Evolutionary conservation across 2,888 invertebrate species (phyloP).

Genomic region (Agriopis aurantiaria): DNA sequence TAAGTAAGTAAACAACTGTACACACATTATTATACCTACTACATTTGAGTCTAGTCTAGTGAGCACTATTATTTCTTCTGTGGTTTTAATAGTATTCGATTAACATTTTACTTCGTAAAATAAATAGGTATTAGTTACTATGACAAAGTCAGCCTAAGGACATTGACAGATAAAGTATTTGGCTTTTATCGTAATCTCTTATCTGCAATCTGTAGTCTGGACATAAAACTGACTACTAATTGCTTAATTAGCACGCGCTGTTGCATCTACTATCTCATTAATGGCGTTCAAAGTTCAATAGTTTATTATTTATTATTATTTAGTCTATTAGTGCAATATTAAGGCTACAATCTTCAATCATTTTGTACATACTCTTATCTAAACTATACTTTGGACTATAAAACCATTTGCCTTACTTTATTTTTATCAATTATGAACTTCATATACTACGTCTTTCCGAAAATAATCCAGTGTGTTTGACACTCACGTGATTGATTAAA

Average conservation of each 20-base stretch:
- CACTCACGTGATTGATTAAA: constrained; percentile 5
- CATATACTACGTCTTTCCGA: not conserved
- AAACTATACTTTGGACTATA: not conserved
- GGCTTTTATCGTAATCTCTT: not conserved
- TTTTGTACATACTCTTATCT: not conserved
- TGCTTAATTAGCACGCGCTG: constrained; percentile 4
- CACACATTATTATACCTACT: too few relatives aligned
- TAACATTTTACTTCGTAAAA: too few relatives aligned
- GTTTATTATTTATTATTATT: constrained; percentile 8
- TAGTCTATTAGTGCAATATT: not conserved
- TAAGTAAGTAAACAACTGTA: too few relatives aligned
- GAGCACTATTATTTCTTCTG: too few relatives aligned
- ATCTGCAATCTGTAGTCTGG: not conserved
- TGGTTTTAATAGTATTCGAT: too few relatives aligned
- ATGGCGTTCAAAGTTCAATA: not conserved
- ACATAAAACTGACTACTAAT: not conserved
- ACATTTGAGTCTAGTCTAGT: too few relatives aligned
- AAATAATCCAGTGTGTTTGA: not conserved
- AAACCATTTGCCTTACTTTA: not conserved
- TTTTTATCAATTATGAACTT: not conserved
- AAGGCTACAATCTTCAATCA: not conserved
- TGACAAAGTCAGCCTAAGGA: too few relatives aligned
- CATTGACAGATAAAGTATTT: not conserved
- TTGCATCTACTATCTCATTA: not conserved
- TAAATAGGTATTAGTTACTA: not conserved